These are phyloP conservation scores for Hippocampus zosterae DNA, from an alignment of 2,113 vertebrate species.

Conservation along the genomic window DNA sequence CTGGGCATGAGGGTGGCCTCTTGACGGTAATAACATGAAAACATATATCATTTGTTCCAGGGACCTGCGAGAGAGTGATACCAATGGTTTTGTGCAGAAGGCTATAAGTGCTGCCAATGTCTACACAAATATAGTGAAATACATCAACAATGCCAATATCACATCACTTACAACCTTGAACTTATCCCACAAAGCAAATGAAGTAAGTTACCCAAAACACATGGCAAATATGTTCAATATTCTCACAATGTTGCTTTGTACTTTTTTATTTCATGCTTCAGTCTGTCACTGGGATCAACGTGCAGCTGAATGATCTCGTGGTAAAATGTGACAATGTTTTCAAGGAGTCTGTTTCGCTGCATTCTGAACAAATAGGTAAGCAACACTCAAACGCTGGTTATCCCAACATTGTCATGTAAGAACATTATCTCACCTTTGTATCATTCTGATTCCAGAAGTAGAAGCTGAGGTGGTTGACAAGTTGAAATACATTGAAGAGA, in stretches of 20 bases:
- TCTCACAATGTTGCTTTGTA: background rate
- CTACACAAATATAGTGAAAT: constrained; percentile 87
- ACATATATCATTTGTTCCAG: constrained; percentile 46
- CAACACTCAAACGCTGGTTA: background rate
- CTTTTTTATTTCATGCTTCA: constrained; percentile 45
- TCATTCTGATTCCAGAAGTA: constrained; percentile 64
- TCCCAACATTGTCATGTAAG: background rate
- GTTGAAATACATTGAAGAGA: constrained; percentile 75
- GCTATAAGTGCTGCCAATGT: constrained; percentile 90
- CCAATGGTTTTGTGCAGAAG: constrained; percentile 89
- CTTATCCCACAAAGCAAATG: constrained; percentile 78
- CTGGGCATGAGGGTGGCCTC: background rate
- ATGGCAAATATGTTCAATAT: background rate
- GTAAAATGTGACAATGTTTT: constrained; percentile 79
- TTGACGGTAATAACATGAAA: background rate
- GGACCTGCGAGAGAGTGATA: constrained; percentile 80
- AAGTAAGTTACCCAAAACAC: constrained; percentile 72
- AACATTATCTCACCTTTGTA: background rate
- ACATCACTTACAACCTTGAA: constrained; percentile 75
- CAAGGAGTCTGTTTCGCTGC: constrained; percentile 73
- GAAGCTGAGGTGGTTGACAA: constrained; percentile 68
- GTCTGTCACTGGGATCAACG: constrained; percentile 79
- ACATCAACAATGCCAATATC: constrained; percentile 79
- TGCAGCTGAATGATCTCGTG: constrained; percentile 77
- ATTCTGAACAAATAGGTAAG: constrained; percentile 68